Conservation (phyloP, 2,113 vertebrate genomes). For the Entelurus aequoreus region DNA sequence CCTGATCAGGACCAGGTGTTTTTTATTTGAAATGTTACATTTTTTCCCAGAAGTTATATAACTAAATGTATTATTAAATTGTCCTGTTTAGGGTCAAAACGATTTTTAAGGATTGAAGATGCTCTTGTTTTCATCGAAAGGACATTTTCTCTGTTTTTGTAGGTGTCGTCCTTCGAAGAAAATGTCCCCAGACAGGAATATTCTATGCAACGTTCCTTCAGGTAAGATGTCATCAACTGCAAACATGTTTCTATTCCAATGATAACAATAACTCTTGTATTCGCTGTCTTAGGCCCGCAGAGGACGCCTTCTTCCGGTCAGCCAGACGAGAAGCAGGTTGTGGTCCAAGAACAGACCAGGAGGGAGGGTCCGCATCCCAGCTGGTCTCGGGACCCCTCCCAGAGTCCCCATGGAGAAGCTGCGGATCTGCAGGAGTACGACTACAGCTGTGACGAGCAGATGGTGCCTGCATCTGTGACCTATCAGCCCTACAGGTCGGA, state of each 20-base stretch:
- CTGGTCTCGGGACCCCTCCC: conserved; percentile 35
- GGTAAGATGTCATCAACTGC: conserved; percentile 17
- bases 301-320: conserved; percentile 46
- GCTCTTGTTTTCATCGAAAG: too few relatives aligned
- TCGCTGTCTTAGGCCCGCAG: conserved; percentile 52
- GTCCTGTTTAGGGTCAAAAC: too few relatives aligned
- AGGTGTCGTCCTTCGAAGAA: conserved; percentile 49
- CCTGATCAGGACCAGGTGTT: too few relatives aligned
- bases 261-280: conserved; percentile 7
- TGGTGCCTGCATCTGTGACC: conserved; percentile 55
- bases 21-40: too few relatives aligned
- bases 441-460: conserved; percentile 68
- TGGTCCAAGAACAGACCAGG: not conserved
- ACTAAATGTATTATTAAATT: too few relatives aligned
- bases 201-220: conserved; percentile 21
- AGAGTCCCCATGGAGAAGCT: conserved; percentile 42
- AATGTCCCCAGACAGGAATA: conserved; percentile 22
- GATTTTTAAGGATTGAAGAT: too few relatives aligned
- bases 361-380: conserved; percentile 25
- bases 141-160: not conserved
- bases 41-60: too few relatives aligned
- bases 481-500: conserved; percentile 68
- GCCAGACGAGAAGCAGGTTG: conserved; percentile 1
- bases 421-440: conserved; percentile 56
- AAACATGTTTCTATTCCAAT: not conserved